Base-by-base conservation (phyloP, 1,140 invertebrate species). In the Ridgeia piscesae region DNA sequence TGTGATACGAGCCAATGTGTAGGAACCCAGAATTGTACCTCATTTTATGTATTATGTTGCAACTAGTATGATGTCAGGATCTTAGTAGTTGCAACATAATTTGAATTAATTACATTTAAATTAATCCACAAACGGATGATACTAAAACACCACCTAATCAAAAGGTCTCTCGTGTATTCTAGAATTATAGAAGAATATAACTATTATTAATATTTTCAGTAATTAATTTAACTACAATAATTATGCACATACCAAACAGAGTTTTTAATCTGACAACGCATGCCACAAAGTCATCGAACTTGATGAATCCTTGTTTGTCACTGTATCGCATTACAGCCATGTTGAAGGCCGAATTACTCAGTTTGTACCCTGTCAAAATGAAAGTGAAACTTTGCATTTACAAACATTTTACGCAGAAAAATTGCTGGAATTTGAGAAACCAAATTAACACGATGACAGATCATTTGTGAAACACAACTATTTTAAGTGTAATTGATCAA, bases 221-320 rank as follows among this genome's bases (percentile, higher is more conserved):
- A 34, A 35, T 34, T 4, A 34, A n/a, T 8, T 34, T 34, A 34
- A 91, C 4, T 91, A 91, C 42, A 91, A 91, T 8, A n/a, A 91
- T 34, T 35, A 34, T 34, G 35, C 33, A 48, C 92, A 35, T 35
- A 93, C 92, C 58, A 58, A 58, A 93, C 31, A 98, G 98, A 89
- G 97, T 97, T 96, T 98, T 98, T 58, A 99, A 96, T 95, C 98
- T 97, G 48, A 98, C 97, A 27, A 98, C 97, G 95, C 98, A 99
- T 97, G 98, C 98, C 94, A 99, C 97, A 95, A 98, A 99, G 95
- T 99, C 98, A 94, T 99, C 98, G 95, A 99, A 99, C 35, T 97
- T 96, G 92, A 99, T 97, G 94, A 97, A 97, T n/a, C 98, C 98
- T 92, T 98, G 97, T 93, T 97, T 97, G 89, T 97, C 97, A 11